Evolutionary conservation across 2,888 invertebrate species (phyloP).

Genomic region (Ceramica pisi): DNA sequence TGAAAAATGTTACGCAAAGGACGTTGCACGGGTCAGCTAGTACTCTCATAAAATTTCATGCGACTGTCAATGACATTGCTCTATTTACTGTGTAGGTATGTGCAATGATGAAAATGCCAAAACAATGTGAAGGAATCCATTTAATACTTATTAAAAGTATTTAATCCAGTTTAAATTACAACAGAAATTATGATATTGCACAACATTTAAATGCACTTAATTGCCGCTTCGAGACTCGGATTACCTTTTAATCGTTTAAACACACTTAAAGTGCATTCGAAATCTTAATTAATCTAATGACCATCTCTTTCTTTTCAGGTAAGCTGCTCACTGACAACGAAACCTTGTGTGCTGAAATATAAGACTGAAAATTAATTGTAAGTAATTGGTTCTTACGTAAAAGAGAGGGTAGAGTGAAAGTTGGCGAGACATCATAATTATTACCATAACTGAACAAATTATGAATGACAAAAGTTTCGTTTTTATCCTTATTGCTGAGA

Average conservation of each 20-base stretch:
- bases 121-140: background rate
- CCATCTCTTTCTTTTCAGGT: conserved; percentile 66
- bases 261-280: conserved; percentile 49
- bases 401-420: conserved; percentile 62
- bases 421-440: conserved; percentile 41
- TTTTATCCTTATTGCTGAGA: conserved; percentile 30
- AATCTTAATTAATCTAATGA: conserved; percentile 64
- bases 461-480: conserved; percentile 55
- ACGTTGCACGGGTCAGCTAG: too few species aligned
- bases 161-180: conserved; percentile 8
- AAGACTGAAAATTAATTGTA: conserved; percentile 22
- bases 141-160: background rate
- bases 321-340: conserved; percentile 36
- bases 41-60: too few species aligned
- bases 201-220: conserved; percentile 42
- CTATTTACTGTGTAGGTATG: too few species aligned
- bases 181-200: conserved; percentile 22
- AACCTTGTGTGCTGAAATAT: conserved; percentile 2
- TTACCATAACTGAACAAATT: conserved; percentile 62
- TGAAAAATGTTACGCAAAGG: too few species aligned
- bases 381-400: conserved; percentile 57
- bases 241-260: conserved; percentile 44
- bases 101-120: too few species aligned
- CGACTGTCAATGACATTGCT: too few species aligned
- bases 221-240: conserved; percentile 27